Evolutionary conservation across 2,113 vertebrate genomes (phyloP), one percentile per base, ranked within the genome.

Genomic region (Macrotis lagotis): DNA sequence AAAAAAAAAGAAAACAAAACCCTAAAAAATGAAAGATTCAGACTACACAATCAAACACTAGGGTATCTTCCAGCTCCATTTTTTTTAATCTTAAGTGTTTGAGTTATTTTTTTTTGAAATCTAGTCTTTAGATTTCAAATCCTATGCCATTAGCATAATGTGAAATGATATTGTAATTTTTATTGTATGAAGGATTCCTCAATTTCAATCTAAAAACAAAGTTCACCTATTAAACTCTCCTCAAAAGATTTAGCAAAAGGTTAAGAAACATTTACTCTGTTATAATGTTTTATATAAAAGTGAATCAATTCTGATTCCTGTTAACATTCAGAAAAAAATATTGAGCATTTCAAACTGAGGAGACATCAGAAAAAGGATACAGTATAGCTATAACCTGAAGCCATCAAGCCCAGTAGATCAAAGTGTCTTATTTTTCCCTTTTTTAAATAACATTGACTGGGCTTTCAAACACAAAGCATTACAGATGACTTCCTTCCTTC

Each of bases 311-410:
- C 50, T 51, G 88, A 92, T 93, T 10, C 89, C 11, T n/a, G 0
- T 90, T 3, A 16, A 47, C 22, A 83, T 93, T 91, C 90, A 93
- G 25, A 91, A 44, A 49, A 92, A 91, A 9, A 59, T 95, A 51
- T 91, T 26, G 3, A 83, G n/a, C 10, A 16, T 95, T 96, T 96
- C 88, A 28, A 91, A 94, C 50, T 8, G 51, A 53, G 92, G 91
- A 93, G 50, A 94, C 91, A 93, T 90, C 3, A 28, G 31, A 93
- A 10, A 49, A 96, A 25, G 25, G 93, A 94, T 47, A 74, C 66
- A 92, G 91, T 55, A 93, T 92, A 96, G 22, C 9, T 90, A 88
- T 91, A 91, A 59, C 48, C 22, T 92, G 94, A 89, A 95, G 89
- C 59, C 53, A 90, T 55, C 93, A 90, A 94, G 88, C 55, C 48